Evolutionary conservation across 2,113 vertebrate genomes (phyloP), one percentile per base, ranked within the genome.

Genomic region (Bungarus multicinctus): DNA sequence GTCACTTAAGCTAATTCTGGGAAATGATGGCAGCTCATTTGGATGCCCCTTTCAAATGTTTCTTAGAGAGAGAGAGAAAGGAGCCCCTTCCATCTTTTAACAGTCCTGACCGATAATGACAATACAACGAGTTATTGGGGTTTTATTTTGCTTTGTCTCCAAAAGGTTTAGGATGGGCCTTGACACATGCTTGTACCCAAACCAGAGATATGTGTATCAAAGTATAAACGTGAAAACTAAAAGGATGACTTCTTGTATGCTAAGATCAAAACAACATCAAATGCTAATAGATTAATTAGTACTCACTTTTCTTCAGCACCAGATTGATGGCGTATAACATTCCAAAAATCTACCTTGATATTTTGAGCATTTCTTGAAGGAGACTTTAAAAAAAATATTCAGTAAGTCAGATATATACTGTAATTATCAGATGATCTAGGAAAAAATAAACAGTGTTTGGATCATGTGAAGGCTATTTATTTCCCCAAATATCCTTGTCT

Each of bases 1-100:
- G 97, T 96, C 97, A 96, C 97, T 97, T 86, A 94, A 93, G 96
- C 95, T 96, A 87, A 90, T 95, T 90, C 94, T 22, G 43, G 23
- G 45, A 58, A 69, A 27, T 0, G 14, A 54, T 87, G 94, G 92
- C 89, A 18, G 5, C 50, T 0, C 6, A 2, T 91, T 94, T 64
- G 34, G 30, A 52, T 93, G 45, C 45, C 89, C 55, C 89, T 58
- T 85, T 87, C 43, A 53, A 43, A 53, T 85, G 55, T n/a, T 89
- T 88, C 43, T 34, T 69, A 57, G 30, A 50, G 47, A 58, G 53
- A 81, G 43, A 86, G 54, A 74, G 64, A 93, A 90, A 60, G 27
- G 43, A 57, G 45, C 69, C 69, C 10, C 22, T 58, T 53, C 57
- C 22, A 23, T 9, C 57, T 2, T 2, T 92, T 92, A 74, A 43